Percentiles rank a stretch among this genome's conserved stretches.
Evolutionary conservation across 1,140 invertebrate species (phyloP).

Genomic region (Diorhabda carinulata): DNA sequence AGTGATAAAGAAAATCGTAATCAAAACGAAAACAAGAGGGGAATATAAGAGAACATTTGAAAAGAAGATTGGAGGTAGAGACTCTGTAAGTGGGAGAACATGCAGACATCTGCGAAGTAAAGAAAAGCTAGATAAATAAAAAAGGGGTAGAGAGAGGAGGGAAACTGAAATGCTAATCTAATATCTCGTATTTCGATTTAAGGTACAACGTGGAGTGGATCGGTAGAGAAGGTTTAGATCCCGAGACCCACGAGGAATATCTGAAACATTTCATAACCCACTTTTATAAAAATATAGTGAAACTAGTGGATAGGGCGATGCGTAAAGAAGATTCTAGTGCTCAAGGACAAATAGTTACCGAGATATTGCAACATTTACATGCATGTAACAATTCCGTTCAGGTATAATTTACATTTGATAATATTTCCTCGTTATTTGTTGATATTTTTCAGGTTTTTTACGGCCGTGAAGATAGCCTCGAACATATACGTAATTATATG

Average conservation of each 20-base stretch:
- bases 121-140: too few species aligned
- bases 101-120: too few species aligned
- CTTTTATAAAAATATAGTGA: slow-evolving; percentile 92
- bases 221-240: slow-evolving; percentile 88
- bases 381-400: slow-evolving; percentile 95
- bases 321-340: slow-evolving; percentile 91
- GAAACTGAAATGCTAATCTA: too few species aligned
- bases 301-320: slow-evolving; percentile 90
- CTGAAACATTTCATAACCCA: slow-evolving; percentile 92
- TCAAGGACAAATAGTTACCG: slow-evolving; percentile 90
- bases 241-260: slow-evolving; percentile 91
- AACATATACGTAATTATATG: slow-evolving; percentile 82
- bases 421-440: background rate
- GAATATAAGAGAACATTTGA: too few species aligned
- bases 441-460: slow-evolving; percentile 73
- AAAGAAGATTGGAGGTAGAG: too few species aligned
- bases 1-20: too few species aligned
- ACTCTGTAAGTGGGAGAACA: too few species aligned
- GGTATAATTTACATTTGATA: slow-evolving; percentile 43
- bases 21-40: too few species aligned
- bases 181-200: slow-evolving; percentile 22
- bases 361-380: slow-evolving; percentile 94
- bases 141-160: too few species aligned
- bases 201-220: slow-evolving; percentile 97
- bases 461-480: slow-evolving; percentile 83